A percentile compares a stretch with the other conserved stretches of the same genome.
These are phyloP conservation scores for Eriosoma lanigerum DNA, from an alignment of 1,140 invertebrate species.

Conservation along the genomic window DNA sequence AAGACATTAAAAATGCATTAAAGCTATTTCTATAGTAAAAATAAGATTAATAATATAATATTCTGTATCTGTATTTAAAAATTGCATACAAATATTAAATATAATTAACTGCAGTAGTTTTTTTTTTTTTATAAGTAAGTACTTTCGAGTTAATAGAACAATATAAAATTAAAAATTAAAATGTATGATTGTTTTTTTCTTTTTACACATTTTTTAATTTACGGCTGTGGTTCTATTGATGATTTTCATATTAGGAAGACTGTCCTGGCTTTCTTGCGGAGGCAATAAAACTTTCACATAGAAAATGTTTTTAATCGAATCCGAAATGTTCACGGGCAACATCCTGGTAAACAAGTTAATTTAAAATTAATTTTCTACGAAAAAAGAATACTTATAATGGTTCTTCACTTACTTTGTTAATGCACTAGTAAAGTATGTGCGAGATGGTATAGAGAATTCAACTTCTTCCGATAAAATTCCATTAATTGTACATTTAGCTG, in stretches of 20 bases:
- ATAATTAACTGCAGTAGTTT: too few species aligned
- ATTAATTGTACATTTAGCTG: not conserved
- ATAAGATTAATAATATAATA: too few species aligned
- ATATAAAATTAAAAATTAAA: too few species aligned
- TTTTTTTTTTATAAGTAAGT: too few species aligned
- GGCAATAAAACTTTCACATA: slow-evolving; percentile 30
- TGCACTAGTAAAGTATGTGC: not conserved
- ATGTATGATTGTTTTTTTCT: too few species aligned
- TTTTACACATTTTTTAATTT: not conserved
- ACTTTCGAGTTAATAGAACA: too few species aligned
- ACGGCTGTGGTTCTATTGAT: not conserved
- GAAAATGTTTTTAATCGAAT: slow-evolving; percentile 43
- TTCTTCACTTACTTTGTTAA: not conserved
- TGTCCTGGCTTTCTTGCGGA: slow-evolving; percentile 12
- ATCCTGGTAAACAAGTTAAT: not conserved
- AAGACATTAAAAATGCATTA: too few species aligned
- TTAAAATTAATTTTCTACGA: too few species aligned
- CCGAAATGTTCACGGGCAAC: slow-evolving; percentile 28
- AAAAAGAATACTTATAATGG: not conserved
- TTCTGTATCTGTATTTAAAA: too few species aligned
- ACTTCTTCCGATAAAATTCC: slow-evolving; percentile 32
- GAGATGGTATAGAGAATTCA: slow-evolving; percentile 23
- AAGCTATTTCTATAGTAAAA: too few species aligned
- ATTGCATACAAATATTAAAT: too few species aligned
- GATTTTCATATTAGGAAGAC: not conserved